Evolutionary conservation across 1,140 invertebrate genomes (phyloP).

Genomic region (Megalonaias nervosa): DNA sequence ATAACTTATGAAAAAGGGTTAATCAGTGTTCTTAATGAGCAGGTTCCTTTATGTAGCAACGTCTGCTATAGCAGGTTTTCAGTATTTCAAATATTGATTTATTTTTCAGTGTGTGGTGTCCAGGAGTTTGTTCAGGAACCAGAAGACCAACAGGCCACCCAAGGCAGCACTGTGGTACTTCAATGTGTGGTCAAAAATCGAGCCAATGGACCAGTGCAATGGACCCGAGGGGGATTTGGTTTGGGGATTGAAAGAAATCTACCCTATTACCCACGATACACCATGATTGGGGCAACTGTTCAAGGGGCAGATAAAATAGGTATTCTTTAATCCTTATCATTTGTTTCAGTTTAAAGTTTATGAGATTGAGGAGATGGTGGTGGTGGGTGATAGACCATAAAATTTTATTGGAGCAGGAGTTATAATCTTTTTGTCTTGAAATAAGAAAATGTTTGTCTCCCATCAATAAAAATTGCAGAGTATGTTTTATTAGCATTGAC

Average conservation of each 20-base stretch:
- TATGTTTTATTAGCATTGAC: no score
- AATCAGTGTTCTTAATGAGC: no score
- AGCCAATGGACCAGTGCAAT: constrained; percentile 87
- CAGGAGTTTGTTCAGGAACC: constrained; percentile 32
- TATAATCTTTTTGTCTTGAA: no score
- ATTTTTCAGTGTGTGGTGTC: constrained; percentile 21
- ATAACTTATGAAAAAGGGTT: no score
- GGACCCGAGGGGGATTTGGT: constrained; percentile 95
- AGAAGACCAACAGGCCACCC: constrained; percentile 10
- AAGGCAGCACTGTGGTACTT: constrained; percentile 80
- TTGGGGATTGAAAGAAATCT: constrained; percentile 90
- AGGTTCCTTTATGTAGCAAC: no score
- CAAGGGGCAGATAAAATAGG: background rate
- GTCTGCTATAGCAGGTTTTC: no score
- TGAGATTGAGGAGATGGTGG: no score
- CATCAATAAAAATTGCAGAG: no score
- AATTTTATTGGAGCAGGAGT: no score
- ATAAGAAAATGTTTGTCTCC: no score
- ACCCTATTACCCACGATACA: constrained; percentile 90
- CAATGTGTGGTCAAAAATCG: constrained; percentile 90
- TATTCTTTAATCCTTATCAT: background rate
- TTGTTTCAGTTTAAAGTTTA: no score
- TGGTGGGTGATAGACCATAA: no score
- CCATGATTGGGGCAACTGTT: constrained; percentile 85
- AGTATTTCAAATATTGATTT: background rate